Evolutionary conservation across 2,888 invertebrate species (phyloP).

Genomic region (Oligia strigilis): DNA sequence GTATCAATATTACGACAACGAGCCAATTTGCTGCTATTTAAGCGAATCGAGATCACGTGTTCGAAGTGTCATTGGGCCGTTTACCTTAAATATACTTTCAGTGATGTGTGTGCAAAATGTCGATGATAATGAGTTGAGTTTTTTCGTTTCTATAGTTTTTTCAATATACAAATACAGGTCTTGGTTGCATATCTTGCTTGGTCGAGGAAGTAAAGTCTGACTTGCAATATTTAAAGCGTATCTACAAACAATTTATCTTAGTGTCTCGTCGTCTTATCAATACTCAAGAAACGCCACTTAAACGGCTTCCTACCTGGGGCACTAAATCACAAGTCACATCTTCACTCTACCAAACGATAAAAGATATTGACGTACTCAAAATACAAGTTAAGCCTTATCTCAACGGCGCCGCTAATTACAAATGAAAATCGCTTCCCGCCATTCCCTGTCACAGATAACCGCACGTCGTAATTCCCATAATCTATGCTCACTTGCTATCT

Average conservation of each 20-base stretch:
- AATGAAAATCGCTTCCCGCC: conserved; percentile 82
- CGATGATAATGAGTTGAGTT: conserved; percentile 10
- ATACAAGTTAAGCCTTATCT: conserved; percentile 70
- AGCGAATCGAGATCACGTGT: conserved; percentile 61
- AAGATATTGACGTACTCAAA: conserved; percentile 68
- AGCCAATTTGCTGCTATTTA: conserved; percentile 64
- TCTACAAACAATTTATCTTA: not conserved
- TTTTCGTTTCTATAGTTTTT: not conserved
- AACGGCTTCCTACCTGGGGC: conserved; percentile 30
- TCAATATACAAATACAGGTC: not conserved
- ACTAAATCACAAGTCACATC: conserved; percentile 45
- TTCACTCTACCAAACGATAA: conserved; percentile 57
- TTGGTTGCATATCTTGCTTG: not conserved
- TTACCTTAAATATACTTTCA: conserved; percentile 49
- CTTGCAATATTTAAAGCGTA: not conserved
- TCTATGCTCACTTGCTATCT: conserved; percentile 80
- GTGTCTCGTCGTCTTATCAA: conserved; percentile 16
- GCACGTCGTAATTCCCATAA: conserved; percentile 74
- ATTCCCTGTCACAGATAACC: conserved; percentile 77
- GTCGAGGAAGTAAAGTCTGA: not conserved
- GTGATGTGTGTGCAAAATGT: conserved; percentile 27
- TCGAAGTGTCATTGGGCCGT: conserved; percentile 53
- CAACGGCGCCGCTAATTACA: conserved; percentile 78
- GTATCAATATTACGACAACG: conserved; percentile 62
- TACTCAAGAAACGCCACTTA: conserved; percentile 29